These are phyloP conservation scores for Gorsachius magnificus DNA, from an alignment of 2,797 vertebrate genomes.

Conservation along the genomic window DNA sequence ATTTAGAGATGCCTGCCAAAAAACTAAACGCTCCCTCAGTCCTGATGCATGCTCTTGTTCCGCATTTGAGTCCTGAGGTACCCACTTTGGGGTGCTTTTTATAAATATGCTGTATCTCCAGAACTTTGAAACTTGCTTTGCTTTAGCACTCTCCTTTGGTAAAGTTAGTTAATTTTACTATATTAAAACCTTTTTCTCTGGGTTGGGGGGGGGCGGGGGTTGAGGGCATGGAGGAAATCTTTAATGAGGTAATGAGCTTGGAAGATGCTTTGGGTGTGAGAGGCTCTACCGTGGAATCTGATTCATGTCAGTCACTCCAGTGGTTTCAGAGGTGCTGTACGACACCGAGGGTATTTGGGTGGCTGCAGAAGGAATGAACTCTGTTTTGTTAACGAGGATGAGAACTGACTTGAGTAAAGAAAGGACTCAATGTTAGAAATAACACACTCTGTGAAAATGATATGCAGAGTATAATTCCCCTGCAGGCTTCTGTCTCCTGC, in stretches of 20 bases:
- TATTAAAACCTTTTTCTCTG: neutral
- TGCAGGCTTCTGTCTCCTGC: slow-evolving; percentile 57
- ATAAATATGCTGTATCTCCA: neutral
- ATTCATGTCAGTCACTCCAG: neutral
- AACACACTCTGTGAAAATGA: slow-evolving; percentile 17
- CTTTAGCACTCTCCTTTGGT: neutral
- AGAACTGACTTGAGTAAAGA: slow-evolving; percentile 62
- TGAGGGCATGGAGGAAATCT: neutral
- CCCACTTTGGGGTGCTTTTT: neutral
- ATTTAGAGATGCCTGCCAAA: neutral
- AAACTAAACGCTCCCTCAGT: neutral
- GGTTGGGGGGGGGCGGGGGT: neutral
- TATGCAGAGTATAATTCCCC: slow-evolving; percentile 59
- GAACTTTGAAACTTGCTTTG: neutral
- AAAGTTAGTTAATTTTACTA: neutral
- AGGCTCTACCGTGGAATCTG: neutral
- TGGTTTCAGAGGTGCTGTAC: rapidly evolving
- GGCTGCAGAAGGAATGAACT: neutral
- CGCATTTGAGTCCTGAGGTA: neutral
- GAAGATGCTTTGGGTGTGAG: neutral
- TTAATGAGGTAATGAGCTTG: neutral
- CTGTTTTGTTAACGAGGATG: slow-evolving; percentile 69
- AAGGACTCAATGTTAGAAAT: slow-evolving; percentile 10
- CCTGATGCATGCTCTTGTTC: rapidly evolving
- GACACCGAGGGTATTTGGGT: neutral